Evolutionary conservation across 2,888 invertebrate species (phyloP), one percentile per base, ranked within the genome.

Genomic region (Calameuta idolon): DNA sequence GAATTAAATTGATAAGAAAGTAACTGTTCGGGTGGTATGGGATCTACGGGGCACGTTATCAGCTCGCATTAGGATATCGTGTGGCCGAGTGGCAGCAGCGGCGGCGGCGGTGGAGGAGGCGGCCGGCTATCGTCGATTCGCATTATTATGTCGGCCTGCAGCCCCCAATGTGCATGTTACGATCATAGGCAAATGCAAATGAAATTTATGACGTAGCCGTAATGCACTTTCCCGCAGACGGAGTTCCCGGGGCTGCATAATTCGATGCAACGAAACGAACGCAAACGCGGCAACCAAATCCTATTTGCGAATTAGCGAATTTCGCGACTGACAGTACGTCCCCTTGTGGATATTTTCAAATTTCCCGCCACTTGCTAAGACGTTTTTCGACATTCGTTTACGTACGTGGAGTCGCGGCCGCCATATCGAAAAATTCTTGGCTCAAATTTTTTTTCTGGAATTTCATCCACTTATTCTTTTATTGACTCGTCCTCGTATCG

Each of bases 161-260:
- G 55, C 23, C 55, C 23, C 23, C 55, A 71, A 71, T 71, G 31
- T 15, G 71, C 71, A 34, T 9, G 31, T 12, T 34, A 2, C 71
- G 23, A 69, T 71, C 15, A 31, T 71, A 71, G 71, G 71, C 55
- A 31, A 71, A 71, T 71, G 31, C 71, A 71, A 71, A 71, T 71
- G 71, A 71, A 71, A 71, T 71, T 71, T 71, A 71, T 71, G 71
- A 71, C 71, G 31, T 12, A 71, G 4, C 71, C 71, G 0, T 34
- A 33, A 34, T 71, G 71, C 71, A 71, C 31, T 71, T 71, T 34
- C 12, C 71, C 15, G 12, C 55, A 55, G 55, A 55, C 55, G 23
- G 55, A 55, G 55, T 15, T 55, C 55, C 55, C 55, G 55, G 31
- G 31, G 33, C 31, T 71, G 71, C 31, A 31, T 71, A 71, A 71